Base-by-base conservation (phyloP, 2,113 vertebrate genomes). In the Chrysochloris asiatica region DNA sequence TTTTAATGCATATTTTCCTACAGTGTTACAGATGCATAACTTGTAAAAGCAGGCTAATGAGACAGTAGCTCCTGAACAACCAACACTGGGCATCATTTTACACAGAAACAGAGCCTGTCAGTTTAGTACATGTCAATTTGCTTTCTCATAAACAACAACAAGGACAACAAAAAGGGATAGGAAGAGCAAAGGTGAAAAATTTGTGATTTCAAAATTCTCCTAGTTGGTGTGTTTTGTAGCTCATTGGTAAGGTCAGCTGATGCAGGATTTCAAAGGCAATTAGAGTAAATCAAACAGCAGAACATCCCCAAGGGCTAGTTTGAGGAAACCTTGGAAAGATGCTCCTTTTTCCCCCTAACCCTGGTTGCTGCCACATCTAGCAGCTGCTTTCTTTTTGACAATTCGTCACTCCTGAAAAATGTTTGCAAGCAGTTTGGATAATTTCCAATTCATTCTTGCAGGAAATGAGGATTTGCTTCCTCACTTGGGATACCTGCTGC, bases 401-500 rank as follows among this genome's bases (percentile, higher is more conserved):
- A 97, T 97, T 98, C 41, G 69, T 98, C 97, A 97, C 96, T 98
- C 97, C 97, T 97, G 97, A 98, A 98, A 98, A 98, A 97, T 98
- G 96, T 98, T 98, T 98, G 97, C 98, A 98, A 98, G 98, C 97
- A 96, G 91, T 97, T 98, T 98, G 98, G 97, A 98, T 98, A 98
- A 98, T 98, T 98, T 98, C 97, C 98, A 98, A 97, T 98, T 98
- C 97, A 98, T 98, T 98, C 97, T 98, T 98, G 97, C 97, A 98
- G 97, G 97, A 98, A 98, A 98, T 98, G 97, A 98, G 97, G 97
- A 97, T 98, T 98, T 98, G 94, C 97, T 98, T 98, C 97, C 98
- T 98, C 98, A 97, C 98, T 98, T 98, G 98, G 98, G 98, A 98
- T 98, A 98, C 98, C 98, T 98, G 97, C 98, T 98, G 98, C 97